A percentile compares a stretch with the other conserved stretches of the same genome.
Conservation (phyloP, 1,140 invertebrate genomes). For the Saccostrea glomerata region DNA sequence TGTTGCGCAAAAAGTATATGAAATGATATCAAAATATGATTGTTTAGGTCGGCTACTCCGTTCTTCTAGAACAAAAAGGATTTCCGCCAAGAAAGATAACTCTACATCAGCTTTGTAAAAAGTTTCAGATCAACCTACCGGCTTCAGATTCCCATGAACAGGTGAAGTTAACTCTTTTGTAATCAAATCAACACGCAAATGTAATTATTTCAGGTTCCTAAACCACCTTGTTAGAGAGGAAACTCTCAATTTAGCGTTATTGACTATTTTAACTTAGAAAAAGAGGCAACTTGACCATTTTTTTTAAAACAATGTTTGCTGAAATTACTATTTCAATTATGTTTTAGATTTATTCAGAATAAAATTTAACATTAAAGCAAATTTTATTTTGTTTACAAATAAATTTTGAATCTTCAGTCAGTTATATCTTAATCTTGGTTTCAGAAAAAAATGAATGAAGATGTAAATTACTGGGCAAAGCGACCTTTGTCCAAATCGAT, state of each 20-base stretch:
- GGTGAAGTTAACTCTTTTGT: background rate
- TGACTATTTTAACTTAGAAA: too few relatives aligned
- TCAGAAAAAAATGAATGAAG: conserved; percentile 61
- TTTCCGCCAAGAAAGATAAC: conserved; percentile 57
- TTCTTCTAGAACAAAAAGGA: conserved; percentile 59
- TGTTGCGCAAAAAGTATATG: background rate
- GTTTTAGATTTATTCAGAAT: too few relatives aligned
- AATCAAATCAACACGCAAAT: too few relatives aligned
- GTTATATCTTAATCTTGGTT: background rate
- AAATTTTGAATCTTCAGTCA: too few relatives aligned
- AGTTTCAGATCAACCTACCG: conserved; percentile 48
- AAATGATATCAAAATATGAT: background rate
- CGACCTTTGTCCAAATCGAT: conserved; percentile 60
- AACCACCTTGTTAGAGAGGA: too few relatives aligned
- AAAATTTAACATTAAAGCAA: too few relatives aligned
- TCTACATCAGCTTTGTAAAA: conserved; percentile 55
- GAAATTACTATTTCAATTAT: background rate
- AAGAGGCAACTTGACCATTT: background rate
- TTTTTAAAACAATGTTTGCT: background rate
- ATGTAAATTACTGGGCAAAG: conserved; percentile 63
- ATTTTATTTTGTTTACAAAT: too few relatives aligned
- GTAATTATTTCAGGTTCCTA: too few relatives aligned
- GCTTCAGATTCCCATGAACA: conserved; percentile 52
- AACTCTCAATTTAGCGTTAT: too few relatives aligned
- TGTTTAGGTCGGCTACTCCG: conserved; percentile 58